Conservation (phyloP, 2,113 vertebrate genomes). For the Myxocyprinus asiaticus region DNA sequence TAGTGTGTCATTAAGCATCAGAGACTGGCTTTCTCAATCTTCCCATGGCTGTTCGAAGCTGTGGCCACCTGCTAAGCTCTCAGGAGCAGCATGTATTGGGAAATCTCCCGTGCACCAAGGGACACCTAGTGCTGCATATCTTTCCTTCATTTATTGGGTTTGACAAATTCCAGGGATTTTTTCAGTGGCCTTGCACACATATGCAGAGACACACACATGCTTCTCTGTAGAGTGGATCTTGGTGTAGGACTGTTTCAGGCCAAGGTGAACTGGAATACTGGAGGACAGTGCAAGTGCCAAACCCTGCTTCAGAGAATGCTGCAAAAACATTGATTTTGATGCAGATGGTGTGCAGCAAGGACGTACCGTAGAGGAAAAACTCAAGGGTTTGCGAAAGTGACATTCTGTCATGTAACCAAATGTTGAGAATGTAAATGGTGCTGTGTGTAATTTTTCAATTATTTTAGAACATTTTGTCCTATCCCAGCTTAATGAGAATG, state of each 20-base stretch:
- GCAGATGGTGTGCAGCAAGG: no score
- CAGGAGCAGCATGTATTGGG: constrained; percentile 46
- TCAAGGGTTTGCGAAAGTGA: no score
- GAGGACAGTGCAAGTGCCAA: constrained; percentile 9
- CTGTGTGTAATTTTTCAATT: no score
- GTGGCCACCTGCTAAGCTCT: constrained; percentile 22
- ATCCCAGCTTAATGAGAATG: no score
- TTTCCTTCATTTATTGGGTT: background rate
- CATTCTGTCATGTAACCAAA: no score
- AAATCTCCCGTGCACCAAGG: constrained; percentile 31
- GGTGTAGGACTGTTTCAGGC: constrained; percentile 39
- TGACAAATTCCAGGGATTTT: background rate
- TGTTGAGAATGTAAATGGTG: no score
- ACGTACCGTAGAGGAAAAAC: no score
- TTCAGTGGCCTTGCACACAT: constrained; percentile 3
- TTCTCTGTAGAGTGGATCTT: background rate
- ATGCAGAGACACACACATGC: background rate
- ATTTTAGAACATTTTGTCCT: no score
- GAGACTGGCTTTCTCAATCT: background rate
- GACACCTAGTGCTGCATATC: constrained; percentile 10
- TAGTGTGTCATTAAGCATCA: background rate
- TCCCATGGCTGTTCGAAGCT: background rate
- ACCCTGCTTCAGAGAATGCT: background rate
- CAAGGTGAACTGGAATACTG: constrained; percentile 42
- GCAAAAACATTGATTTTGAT: no score